Conservation (phyloP, 2,797 vertebrate species). For the Tapera naevia region DNA sequence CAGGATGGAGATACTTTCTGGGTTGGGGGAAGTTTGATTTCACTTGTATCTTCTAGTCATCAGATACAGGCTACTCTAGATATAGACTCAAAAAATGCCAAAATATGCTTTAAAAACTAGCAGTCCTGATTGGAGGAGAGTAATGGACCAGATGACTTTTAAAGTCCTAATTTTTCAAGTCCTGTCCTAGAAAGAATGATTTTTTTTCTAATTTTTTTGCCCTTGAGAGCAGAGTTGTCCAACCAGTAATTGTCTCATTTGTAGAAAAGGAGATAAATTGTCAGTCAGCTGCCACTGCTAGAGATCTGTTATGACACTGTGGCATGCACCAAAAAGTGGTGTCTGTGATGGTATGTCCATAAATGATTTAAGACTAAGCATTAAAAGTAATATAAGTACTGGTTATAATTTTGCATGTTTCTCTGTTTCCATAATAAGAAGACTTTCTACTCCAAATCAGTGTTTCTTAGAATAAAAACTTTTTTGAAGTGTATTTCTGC, state of each 20-base stretch:
- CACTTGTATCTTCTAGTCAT: background rate
- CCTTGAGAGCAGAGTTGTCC: background rate
- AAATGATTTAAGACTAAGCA: background rate
- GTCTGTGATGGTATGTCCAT: background rate
- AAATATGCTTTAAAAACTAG: background rate
- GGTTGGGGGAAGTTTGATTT: background rate
- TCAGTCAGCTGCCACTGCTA: constrained; percentile 1
- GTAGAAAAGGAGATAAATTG: background rate
- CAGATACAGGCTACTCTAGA: background rate
- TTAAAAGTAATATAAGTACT: background rate
- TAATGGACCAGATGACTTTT: background rate
- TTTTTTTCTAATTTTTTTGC: background rate
- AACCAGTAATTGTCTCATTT: background rate
- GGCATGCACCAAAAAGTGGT: background rate
- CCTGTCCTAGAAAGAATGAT: background rate
- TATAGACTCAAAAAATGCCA: background rate
- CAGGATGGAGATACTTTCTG: background rate
- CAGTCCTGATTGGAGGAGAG: background rate
- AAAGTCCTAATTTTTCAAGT: background rate
- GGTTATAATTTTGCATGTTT: background rate
- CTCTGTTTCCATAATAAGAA: background rate
- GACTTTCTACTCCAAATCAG: background rate
- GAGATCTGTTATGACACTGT: background rate
- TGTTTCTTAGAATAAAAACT: background rate
- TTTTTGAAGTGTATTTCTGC: background rate